Evolutionary conservation across 1,140 invertebrate genomes (phyloP), one percentile per base, ranked within the genome.

Genomic region (Tetramorium parvispinum): DNA sequence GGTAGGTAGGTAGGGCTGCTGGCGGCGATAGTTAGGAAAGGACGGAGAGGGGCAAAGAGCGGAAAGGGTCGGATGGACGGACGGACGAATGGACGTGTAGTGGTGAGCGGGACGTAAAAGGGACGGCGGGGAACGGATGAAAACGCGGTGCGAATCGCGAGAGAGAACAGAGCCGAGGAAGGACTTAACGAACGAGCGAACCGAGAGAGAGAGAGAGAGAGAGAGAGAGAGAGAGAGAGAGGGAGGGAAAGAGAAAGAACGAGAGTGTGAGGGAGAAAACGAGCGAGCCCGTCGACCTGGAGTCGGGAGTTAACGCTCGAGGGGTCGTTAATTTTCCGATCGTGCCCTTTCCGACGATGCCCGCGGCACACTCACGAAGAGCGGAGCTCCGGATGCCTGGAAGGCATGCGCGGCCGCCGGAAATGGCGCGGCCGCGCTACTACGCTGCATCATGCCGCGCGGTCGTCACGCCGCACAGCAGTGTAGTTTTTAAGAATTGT

Each of bases 321-420:
- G 87, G 89, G 79, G 85, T 93, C 91, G 92, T 93, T 93, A 92
- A 93, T 92, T 93, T 93, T 91, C 88, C 91, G 89, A 90, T 91
- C 91, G 89, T 91, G 87, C 86, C 89, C 88, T 91, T 91, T 77
- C 82, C 81, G 89, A 77, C 79, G 73, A 78, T 77, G 77, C 79
- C 86, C 75, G 89, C 81, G 89, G 81, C 85, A 77, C 57, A 63
- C 43, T 79, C 63, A 75, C 37, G 18, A 24, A 68, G 63, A 88
- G 61, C 7, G 32, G 46, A 61, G 40, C 51, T 13, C 53, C 5
- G 73, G 66, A 86, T 81, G 63, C 85, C 71, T 87, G 66, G 66
- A 85, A 83, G 86, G 88, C 88, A 91, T 91, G 89, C 89, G 88
- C 89, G 49, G 43, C 18, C 49, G 63, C 85, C 87, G 89, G 88